A percentile compares a stretch with the other conserved stretches of the same genome.
Evolutionary conservation across 1,140 invertebrate genomes (phyloP).

Genomic region (Wasmannia auropunctata): DNA sequence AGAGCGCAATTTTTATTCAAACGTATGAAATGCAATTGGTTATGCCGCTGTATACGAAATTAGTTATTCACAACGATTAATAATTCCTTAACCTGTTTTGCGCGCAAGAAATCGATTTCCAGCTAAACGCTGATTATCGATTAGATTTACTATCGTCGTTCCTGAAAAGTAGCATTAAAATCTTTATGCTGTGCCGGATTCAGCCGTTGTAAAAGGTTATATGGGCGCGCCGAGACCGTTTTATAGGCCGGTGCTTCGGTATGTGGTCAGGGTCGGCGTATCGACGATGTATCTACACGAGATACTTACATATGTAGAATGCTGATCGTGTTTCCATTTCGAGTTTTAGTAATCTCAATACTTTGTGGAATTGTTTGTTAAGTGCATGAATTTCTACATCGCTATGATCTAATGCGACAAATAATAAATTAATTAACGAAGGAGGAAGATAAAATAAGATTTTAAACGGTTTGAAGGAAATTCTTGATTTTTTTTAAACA

Average conservation of each 20-base stretch:
- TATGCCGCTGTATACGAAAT: background rate
- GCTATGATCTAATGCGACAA: background rate
- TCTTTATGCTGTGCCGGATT: constrained; percentile 21
- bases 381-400: background rate
- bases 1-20: background rate
- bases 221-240: constrained; percentile 42
- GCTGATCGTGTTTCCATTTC: constrained; percentile 28
- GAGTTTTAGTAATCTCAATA: constrained; percentile 35
- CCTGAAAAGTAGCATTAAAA: constrained; percentile 29
- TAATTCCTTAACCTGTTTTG: background rate
- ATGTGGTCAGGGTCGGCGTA: constrained; percentile 15
- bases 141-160: constrained; percentile 26
- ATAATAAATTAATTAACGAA: background rate
- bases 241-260: constrained; percentile 13
- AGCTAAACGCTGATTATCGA: background rate
- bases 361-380: background rate
- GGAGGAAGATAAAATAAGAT: background rate
- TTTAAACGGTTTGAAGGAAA: background rate
- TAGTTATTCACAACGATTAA: background rate
- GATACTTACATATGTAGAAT: background rate
- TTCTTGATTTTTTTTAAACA: background rate
- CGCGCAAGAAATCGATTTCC: constrained; percentile 1
- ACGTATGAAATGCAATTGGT: background rate
- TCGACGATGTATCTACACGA: background rate
- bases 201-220: constrained; percentile 36